These are phyloP conservation scores for Beris chalybata DNA, from an alignment of 2,888 invertebrate species.

Conservation along the genomic window DNA sequence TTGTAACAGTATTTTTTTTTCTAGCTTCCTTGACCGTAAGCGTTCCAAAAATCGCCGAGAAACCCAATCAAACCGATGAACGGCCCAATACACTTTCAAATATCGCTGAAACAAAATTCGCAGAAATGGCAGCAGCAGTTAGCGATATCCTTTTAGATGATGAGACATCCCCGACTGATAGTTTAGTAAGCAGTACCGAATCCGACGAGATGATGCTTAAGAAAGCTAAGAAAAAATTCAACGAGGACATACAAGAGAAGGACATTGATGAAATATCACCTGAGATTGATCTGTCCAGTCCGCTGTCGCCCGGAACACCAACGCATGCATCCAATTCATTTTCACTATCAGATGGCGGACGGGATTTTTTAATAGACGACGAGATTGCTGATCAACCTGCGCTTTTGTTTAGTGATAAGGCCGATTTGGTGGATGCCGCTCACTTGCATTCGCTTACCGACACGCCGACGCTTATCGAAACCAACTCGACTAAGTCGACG, in stretches of 20 bases:
- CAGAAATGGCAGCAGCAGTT: slow-evolving; percentile 69
- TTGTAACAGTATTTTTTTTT: slow-evolving; percentile 12
- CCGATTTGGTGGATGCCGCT: slow-evolving; percentile 51
- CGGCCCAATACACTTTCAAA: slow-evolving; percentile 50
- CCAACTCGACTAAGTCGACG: slow-evolving; percentile 51
- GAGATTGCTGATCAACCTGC: slow-evolving; percentile 91
- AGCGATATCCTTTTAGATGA: slow-evolving; percentile 75
- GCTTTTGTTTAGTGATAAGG: slow-evolving; percentile 72
- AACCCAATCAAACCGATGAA: slow-evolving; percentile 42
- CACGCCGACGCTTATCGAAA: slow-evolving; percentile 55
- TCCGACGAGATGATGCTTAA: slow-evolving; percentile 48
- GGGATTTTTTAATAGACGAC: slow-evolving; percentile 82
- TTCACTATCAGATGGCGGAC: slow-evolving; percentile 74
- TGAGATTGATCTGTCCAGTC: slow-evolving; percentile 54
- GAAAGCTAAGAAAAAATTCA: slow-evolving; percentile 50
- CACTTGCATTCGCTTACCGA: slow-evolving; percentile 58
- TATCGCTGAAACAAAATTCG: slow-evolving; percentile 63
- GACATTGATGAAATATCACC: slow-evolving; percentile 57
- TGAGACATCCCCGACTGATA: slow-evolving; percentile 82
- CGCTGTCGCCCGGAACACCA: slow-evolving; percentile 74
- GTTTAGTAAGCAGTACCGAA: slow-evolving; percentile 62
- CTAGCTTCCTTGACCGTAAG: slow-evolving; percentile 34
- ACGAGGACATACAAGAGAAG: slow-evolving; percentile 56
- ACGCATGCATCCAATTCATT: slow-evolving; percentile 78
- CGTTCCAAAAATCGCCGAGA: slow-evolving; percentile 30